Evolutionary conservation across 1,140 invertebrate genomes (phyloP), one percentile per base, ranked within the genome.

Genomic region (Neodiprion pinetum): DNA sequence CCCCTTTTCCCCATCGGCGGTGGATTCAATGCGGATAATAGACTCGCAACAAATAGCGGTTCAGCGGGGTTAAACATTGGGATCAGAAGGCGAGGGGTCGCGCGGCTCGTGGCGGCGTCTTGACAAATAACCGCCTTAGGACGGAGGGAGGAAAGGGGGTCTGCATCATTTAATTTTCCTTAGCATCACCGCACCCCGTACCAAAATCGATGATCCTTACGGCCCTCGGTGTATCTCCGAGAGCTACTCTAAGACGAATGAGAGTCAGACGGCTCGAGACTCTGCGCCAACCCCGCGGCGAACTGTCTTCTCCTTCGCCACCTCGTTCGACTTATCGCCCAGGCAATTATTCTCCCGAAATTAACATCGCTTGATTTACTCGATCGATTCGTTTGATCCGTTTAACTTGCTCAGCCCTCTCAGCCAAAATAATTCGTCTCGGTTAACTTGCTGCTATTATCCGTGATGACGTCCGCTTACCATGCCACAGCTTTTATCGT

Each of bases 151-250:
- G 28, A 40, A 80, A 83, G 67, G 77, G 79, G 82, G 85, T 86
- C 85, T 85, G 86, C 85, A 87, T 88, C 86, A 88, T 88, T 88
- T 88, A 88, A 88, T 88, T 88, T 88, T 87, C 87, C 86, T 88
- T 87, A 86, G 80, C 79, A 14, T 61, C 53, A 81, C 79, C 74
- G 80, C 81, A 40, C 28, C 28, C 28, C 28, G 28, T 77, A 79
- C 78, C 80, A 79, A 80, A 88, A 88, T 87, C 87, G 87, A 88
- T 88, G 87, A 87, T 87, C 86, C 83, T 82, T 83, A 40, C 28
- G 28, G 28, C 28, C 2, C 82, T 68, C 79, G 80, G 82, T 83
- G 83, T 86, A 85, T 86, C 84, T 87, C 83, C 28, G n/a, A 17
- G 85, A 81, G 5, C 81, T 83, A 1, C 81, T 83, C 28, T 40